Conservation (phyloP, 2,888 invertebrate species). For the Harpagoxenus sublaevis region DNA sequence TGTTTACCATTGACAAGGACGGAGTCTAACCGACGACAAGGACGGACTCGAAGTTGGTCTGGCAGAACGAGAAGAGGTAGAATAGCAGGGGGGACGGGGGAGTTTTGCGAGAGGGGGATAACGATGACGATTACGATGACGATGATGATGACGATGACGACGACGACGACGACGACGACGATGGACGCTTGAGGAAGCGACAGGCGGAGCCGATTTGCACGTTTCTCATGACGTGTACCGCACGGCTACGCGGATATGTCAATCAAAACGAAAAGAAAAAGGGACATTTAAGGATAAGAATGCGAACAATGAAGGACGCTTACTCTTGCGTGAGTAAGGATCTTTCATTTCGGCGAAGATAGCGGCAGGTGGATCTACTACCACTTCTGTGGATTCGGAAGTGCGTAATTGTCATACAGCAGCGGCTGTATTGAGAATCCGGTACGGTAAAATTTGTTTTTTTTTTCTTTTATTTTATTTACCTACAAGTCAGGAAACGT, state of each 20-base stretch:
- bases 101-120: slow-evolving; percentile 20
- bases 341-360: background rate
- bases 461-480: background rate
- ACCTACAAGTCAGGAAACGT: background rate
- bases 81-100: background rate
- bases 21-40: slow-evolving; percentile 71
- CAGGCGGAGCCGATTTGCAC: slow-evolving; percentile 72
- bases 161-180: slow-evolving; percentile 13
- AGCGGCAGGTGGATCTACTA: slow-evolving; percentile 4
- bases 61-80: background rate
- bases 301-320: slow-evolving; percentile 36
- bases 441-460: background rate
- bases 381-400: slow-evolving; percentile 31
- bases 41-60: slow-evolving; percentile 64
- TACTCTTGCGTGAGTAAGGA: background rate
- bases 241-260: slow-evolving; percentile 78
- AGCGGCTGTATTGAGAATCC: slow-evolving; percentile 7
- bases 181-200: slow-evolving; percentile 13
- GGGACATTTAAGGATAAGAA: slow-evolving; percentile 53
- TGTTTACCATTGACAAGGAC: slow-evolving; percentile 76
- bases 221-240: slow-evolving; percentile 78
- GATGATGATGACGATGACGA: slow-evolving; percentile 35
- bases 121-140: slow-evolving; percentile 33
- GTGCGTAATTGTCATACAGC: slow-evolving; percentile 3
- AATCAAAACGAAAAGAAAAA: slow-evolving; percentile 67